phyloP scores from a whole-genome alignment of 2,888 invertebrate species.

The Drosophila quinaria region DNA sequence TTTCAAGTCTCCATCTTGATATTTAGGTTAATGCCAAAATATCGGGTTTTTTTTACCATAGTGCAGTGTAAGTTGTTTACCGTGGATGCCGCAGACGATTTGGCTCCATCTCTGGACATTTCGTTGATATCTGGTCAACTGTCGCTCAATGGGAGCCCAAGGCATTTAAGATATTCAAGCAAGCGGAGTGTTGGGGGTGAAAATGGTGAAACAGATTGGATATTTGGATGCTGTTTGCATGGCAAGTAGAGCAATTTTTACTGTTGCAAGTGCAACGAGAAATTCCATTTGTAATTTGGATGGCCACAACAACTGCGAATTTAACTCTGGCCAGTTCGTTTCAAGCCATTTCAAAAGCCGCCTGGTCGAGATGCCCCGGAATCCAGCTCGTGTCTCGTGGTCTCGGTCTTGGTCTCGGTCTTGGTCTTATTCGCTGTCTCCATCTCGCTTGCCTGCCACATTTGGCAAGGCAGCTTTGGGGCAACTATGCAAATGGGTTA shows the following conservation, averaged over 20 bases:
- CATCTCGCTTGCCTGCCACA: constrained; percentile 31
- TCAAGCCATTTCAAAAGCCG: constrained; percentile 23
- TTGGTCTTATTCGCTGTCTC: not conserved
- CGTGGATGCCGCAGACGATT: constrained; percentile 40
- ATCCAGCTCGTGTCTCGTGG: constrained; percentile 13
- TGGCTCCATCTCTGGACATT: constrained; percentile 31
- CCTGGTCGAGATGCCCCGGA: constrained; percentile 33
- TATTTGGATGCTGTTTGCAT: constrained; percentile 36
- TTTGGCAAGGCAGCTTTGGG: constrained; percentile 61
- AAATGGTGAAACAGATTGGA: not conserved
- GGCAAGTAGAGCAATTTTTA: constrained; percentile 64
- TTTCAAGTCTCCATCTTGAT: too few relatives aligned
- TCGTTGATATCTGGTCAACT: constrained; percentile 33
- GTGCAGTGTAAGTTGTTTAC: not conserved
- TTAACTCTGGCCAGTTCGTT: constrained; percentile 45
- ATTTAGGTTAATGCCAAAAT: too few relatives aligned
- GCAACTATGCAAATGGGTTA: constrained; percentile 75
- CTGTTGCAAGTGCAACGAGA: constrained; percentile 57
- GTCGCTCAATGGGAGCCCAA: constrained; percentile 24
- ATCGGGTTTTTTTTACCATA: too few relatives aligned
- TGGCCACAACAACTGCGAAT: constrained; percentile 10
- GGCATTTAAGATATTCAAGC: constrained; percentile 4
- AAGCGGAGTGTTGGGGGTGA: not conserved
- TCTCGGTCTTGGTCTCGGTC: not conserved
- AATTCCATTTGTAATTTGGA: constrained; percentile 51